Evolutionary conservation across 2,888 invertebrate species (phyloP).

Genomic region (Meteorus cinctellus): DNA sequence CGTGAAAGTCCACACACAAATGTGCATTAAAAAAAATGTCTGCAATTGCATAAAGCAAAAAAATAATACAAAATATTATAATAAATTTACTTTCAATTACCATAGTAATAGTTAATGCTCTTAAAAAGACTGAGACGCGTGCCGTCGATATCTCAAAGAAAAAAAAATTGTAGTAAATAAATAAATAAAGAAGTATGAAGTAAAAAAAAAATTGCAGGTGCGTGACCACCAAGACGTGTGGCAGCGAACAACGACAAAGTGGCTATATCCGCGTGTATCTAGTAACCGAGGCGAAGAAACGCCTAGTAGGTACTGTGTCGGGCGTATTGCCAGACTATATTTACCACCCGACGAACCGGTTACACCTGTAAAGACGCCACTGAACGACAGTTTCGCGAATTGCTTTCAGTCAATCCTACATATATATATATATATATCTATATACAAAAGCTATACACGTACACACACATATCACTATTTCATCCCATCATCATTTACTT

Average conservation of each 20-base stretch:
- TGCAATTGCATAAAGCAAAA: neutral
- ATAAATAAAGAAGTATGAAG: neutral
- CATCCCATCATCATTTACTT: neutral
- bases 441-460: neutral
- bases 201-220: slow-evolving; percentile 26
- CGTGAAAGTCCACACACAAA: neutral
- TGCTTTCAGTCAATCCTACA: slow-evolving; percentile 33
- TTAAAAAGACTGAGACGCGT: neutral
- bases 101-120: slow-evolving; percentile 7
- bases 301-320: slow-evolving; percentile 60
- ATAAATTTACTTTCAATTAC: slow-evolving; percentile 7
- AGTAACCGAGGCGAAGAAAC: slow-evolving; percentile 56
- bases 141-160: neutral
- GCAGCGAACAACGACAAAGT: slow-evolving; percentile 30
- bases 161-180: slow-evolving; percentile 8
- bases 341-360: slow-evolving; percentile 66
- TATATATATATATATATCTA: slow-evolving; percentile 4
- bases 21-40: neutral
- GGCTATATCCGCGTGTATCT: slow-evolving; percentile 45
- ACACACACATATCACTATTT: neutral
- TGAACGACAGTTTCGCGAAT: slow-evolving; percentile 51
- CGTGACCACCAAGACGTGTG: slow-evolving; percentile 40
- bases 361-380: slow-evolving; percentile 61
- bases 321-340: slow-evolving; percentile 69
- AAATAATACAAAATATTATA: neutral